Base-by-base conservation (phyloP, 2,113 vertebrate species). In the Sylvia atricapilla region DNA sequence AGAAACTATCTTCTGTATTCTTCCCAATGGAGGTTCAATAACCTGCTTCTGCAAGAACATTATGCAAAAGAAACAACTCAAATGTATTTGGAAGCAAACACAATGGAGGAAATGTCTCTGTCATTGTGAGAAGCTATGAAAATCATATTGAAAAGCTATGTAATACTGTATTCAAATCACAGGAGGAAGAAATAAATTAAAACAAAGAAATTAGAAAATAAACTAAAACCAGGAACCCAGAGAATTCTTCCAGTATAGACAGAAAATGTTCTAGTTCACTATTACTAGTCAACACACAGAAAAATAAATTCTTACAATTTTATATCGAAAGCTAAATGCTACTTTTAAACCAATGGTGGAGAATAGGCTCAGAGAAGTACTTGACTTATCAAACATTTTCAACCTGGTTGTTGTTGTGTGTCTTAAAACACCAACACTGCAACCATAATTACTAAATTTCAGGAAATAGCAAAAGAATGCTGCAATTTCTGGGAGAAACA, bases 131-230 rank as follows among this genome's bases (percentile, higher is more conserved):
- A 90, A 95, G n/a, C 78, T 77, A 52, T 77, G 78, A 90, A 95
- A 94, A 50, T 10, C 39, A 75, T 83, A 68, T 58, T 60, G 58
- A 89, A 91, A 95, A 83, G 63, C 35, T 93, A 75, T 74, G 68
- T 87, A 80, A 93, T 52, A 79, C 31, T 69, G 66, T 92, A 91
- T 91, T 93, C 72, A 97, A 95, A 96, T 95, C 81, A 93, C 89
- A 95, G 15, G 70, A 96, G 87, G 22, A 80, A 64, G n/a, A 50
- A 82, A 92, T 47, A 82, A 92, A 5, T 94, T 73, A 84, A 88
- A 97, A 94, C 63, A 93, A 97, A 96, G 47, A 94, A 93, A 95
- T 95, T 93, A 72, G 16, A 74, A 77, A 78, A 91, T 52, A 89
- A 95, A 83, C 44, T 82, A 93, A 94, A 91, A 52, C 11, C 60